phyloP scores from a whole-genome alignment of 2,797 vertebrate species.

The Threskiornis aethiopicus region DNA sequence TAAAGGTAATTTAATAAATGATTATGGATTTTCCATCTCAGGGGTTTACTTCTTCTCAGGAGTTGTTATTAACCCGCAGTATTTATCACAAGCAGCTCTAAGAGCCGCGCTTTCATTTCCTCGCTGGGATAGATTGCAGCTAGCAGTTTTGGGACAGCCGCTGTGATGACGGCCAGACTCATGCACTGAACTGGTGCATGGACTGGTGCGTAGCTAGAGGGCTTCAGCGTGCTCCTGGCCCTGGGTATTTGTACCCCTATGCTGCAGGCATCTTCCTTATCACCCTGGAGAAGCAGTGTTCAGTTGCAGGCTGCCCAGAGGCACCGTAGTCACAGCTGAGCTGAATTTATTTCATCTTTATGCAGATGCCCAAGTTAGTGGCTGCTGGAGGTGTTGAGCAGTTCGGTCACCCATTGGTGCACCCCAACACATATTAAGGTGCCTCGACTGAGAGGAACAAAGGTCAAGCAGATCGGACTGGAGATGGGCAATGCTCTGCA shows the following conservation, averaged over 20 bases:
- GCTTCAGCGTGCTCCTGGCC: neutral
- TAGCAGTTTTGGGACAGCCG: rapidly evolving
- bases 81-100: neutral
- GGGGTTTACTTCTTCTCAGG: neutral
- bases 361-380: too few relatives aligned
- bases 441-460: rapidly evolving
- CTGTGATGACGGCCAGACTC: too few relatives aligned
- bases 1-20: conserved; percentile 31
- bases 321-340: neutral
- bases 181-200: rapidly evolving
- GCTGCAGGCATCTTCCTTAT: neutral
- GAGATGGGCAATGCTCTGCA: neutral
- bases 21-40: neutral
- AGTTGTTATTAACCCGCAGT: neutral
- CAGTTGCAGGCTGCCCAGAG: neutral
- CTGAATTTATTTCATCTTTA: neutral
- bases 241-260: too few relatives aligned
- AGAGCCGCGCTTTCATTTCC: neutral
- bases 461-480: neutral
- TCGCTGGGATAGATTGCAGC: rapidly evolving
- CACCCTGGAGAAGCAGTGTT: neutral
- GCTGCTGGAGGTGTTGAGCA: neutral
- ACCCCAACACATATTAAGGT: rapidly evolving
- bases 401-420: neutral
- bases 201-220: neutral